These are phyloP conservation scores for Aviceda subcristata DNA, from an alignment of 2,113 vertebrate genomes.

Conservation along the genomic window DNA sequence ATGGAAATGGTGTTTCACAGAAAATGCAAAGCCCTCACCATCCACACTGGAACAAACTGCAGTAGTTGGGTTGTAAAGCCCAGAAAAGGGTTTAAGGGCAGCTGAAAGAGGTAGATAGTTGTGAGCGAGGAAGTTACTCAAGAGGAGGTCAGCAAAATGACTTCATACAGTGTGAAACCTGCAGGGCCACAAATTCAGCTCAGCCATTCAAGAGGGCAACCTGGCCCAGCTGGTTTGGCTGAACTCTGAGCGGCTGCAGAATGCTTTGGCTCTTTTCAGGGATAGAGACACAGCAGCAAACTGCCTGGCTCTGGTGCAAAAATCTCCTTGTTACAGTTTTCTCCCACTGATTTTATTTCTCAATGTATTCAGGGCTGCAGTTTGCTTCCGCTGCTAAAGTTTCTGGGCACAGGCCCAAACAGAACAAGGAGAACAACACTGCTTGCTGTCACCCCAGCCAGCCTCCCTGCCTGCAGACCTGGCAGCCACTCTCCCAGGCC, in stretches of 20 bases:
- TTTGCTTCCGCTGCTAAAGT: not conserved
- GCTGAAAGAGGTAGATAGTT: not conserved
- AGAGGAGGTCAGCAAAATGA: not conserved
- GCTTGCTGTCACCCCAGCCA: not conserved
- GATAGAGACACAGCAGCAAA: not conserved
- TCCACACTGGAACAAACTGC: not conserved
- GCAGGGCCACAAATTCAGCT: not conserved
- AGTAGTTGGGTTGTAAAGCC: not conserved
- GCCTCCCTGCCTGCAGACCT: not conserved
- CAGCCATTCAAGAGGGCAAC: not conserved
- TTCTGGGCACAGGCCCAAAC: not conserved
- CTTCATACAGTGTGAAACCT: not conserved
- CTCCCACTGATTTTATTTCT: not conserved
- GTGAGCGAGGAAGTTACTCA: not conserved
- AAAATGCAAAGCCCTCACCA: not conserved
- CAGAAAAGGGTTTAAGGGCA: not conserved
- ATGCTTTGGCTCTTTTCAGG: not conserved
- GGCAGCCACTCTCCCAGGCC: not conserved
- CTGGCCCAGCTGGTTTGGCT: not conserved
- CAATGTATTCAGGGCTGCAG: not conserved
- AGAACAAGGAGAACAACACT: not conserved
- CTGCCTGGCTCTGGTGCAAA: not conserved
- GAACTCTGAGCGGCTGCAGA: not conserved
- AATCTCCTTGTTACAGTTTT: not conserved
- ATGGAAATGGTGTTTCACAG: not conserved